Conservation (phyloP, 1,140 invertebrate genomes). For the Homarus americanus region DNA sequence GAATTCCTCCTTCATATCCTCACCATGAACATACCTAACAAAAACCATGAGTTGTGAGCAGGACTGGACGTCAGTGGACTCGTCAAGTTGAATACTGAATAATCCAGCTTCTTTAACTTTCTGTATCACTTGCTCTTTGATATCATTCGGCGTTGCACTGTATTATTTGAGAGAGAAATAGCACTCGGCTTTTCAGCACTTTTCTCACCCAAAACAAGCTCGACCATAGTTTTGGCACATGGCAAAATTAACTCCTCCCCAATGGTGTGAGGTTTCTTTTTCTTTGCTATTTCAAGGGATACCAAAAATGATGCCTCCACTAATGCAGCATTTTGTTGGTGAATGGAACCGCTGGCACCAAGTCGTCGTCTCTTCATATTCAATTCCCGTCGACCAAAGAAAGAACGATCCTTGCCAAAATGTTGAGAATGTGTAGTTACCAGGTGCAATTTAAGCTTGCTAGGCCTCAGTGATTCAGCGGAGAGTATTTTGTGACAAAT, state of each 20-base stretch:
- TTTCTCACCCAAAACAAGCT: background rate
- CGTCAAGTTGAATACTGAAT: constrained; percentile 31
- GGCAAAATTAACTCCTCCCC: constrained; percentile 16
- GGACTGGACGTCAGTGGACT: constrained; percentile 55
- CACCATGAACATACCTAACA: constrained; percentile 50
- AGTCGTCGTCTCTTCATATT: background rate
- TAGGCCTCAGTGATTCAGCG: too few relatives aligned
- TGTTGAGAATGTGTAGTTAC: constrained; percentile 42
- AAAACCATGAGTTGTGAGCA: constrained; percentile 61
- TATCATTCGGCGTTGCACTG: constrained; percentile 38
- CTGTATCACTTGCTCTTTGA: constrained; percentile 58
- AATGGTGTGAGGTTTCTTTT: constrained; percentile 21
- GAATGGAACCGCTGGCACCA: background rate
- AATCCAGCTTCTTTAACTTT: constrained; percentile 42
- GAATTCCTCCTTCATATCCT: constrained; percentile 56
- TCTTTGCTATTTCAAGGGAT: constrained; percentile 39
- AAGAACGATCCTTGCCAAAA: constrained; percentile 54
- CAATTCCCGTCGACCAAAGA: constrained; percentile 6
- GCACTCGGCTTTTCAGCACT: background rate
- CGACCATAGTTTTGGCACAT: too few relatives aligned
- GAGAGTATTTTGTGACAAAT: background rate
- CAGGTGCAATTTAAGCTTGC: constrained; percentile 13
- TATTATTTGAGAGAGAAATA: background rate
- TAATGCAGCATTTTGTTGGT: background rate
- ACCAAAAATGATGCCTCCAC: constrained; percentile 43